phyloP scores from a whole-genome alignment of 2,113 vertebrate species.

The Ploceus nigricollis region DNA sequence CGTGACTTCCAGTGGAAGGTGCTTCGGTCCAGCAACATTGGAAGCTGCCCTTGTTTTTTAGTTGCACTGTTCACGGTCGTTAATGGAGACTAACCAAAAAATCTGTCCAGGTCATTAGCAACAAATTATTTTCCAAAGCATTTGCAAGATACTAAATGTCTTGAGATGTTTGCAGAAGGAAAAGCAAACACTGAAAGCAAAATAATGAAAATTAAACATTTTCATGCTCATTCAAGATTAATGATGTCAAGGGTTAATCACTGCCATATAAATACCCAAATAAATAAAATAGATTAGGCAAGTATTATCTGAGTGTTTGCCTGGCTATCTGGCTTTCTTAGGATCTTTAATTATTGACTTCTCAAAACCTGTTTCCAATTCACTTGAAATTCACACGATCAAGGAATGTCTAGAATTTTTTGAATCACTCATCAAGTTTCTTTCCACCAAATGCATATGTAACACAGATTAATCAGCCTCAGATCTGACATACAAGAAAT shows the following conservation, averaged over 20 bases:
- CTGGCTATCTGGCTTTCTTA: not conserved
- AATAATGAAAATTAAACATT: constrained; percentile 37
- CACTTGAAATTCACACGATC: not conserved
- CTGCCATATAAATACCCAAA: not conserved
- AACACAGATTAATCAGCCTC: not conserved
- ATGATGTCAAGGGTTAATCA: constrained; percentile 14
- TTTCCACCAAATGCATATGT: not conserved
- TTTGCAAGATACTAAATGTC: constrained; percentile 12
- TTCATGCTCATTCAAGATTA: not conserved
- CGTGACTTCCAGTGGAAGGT: not conserved
- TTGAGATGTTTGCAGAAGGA: constrained; percentile 18
- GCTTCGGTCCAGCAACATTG: not conserved
- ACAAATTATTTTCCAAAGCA: not conserved
- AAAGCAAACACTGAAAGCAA: constrained; percentile 3
- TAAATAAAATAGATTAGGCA: constrained; percentile 7
- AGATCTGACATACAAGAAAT: not conserved
- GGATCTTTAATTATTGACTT: not conserved
- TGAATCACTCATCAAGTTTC: not conserved
- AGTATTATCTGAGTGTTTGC: constrained; percentile 2
- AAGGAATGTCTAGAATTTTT: not conserved
- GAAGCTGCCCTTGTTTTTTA: not conserved
- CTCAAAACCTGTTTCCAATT: not conserved
- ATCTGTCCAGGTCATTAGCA: not conserved
- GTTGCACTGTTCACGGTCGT: not conserved
- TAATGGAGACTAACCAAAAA: not conserved